Base-by-base conservation (phyloP, 2,113 vertebrate species). In the Salvator merianae region DNA sequence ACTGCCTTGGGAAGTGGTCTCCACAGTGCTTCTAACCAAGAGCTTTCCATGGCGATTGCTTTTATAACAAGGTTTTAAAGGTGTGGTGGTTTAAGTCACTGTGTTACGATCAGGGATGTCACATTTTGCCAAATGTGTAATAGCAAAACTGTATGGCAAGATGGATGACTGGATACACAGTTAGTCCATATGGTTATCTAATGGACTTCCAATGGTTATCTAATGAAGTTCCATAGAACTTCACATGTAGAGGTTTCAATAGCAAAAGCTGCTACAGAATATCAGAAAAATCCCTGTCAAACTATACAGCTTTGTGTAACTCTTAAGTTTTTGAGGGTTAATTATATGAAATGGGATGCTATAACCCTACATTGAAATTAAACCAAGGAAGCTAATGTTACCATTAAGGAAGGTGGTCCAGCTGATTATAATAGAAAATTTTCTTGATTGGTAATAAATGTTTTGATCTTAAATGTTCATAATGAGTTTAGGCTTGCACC, bases 201-300 rank as follows among this genome's bases (percentile, higher is more conserved):
- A 20, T 40, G 55, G 16, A 59, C 3, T 16, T n/a, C n/a, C n/a
- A n/a, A 1, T 70, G 66, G 12, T 22, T 73, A 8, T 28, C 59
- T 62, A 55, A 20, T 40, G 55, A 4, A 59, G 1, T 59, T 59
- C 55, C 16, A 4, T 16, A 16, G 18, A 59, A 59, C 20, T 59
- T 59, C 14, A 59, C 55, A 20, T 59, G 55, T 59, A 59, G 50
- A 13, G 16, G 16, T 53, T 43, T 89, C 43, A 14, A 14, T 70
- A 10, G 40, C 10, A 82, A 83, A 90, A n/a, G 53, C 53, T 79
- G 88, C 79, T 91, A 50, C 77, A 36, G 74, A 70, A 36, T 87
- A 82, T 38, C 81, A 50, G 65, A 86, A 53, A 10, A 75, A 50
- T 63, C 82, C 55, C 73, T 87, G 81, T 75, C 73, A 22, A 24